Percentiles rank a stretch among this genome's conserved stretches.
phyloP scores from a whole-genome alignment of 1,140 invertebrate genomes.

The Artemia franciscana region DNA sequence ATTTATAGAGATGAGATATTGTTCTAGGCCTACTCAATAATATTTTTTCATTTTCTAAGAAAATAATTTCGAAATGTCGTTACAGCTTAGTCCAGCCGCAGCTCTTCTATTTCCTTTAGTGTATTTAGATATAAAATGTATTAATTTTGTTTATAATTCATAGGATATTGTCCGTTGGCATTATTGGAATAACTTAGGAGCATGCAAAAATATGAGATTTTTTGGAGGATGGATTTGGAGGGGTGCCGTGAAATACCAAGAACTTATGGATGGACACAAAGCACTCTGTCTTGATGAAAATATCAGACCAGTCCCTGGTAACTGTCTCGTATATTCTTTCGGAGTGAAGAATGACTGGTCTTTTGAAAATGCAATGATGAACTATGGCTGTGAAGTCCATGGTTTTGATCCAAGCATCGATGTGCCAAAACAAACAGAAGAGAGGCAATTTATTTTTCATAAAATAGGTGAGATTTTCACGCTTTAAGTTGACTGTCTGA shows the following conservation, averaged over 20 bases:
- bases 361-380: conserved; percentile 13
- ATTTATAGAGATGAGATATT: no score
- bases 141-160: no score
- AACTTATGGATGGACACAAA: conserved; percentile 5
- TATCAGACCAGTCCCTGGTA: not conserved
- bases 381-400: conserved; percentile 14
- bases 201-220: not conserved
- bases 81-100: no score
- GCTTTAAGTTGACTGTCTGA: no score
- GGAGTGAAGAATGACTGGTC: conserved; percentile 13
- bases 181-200: not conserved
- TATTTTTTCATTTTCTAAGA: no score
- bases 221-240: not conserved
- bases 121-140: no score
- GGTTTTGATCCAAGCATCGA: conserved; percentile 14
- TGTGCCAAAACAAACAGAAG: not conserved
- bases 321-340: conserved; percentile 2
- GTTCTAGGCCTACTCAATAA: no score
- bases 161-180: not conserved
- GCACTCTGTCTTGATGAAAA: not conserved
- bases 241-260: not conserved
- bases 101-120: no score
- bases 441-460: not conserved
- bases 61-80: no score
- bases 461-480: not conserved